A percentile compares a stretch with the other conserved stretches of the same genome.
These are phyloP conservation scores for Eulemur rubriventer DNA, from an alignment of 2,797 vertebrate species.

Conservation along the genomic window DNA sequence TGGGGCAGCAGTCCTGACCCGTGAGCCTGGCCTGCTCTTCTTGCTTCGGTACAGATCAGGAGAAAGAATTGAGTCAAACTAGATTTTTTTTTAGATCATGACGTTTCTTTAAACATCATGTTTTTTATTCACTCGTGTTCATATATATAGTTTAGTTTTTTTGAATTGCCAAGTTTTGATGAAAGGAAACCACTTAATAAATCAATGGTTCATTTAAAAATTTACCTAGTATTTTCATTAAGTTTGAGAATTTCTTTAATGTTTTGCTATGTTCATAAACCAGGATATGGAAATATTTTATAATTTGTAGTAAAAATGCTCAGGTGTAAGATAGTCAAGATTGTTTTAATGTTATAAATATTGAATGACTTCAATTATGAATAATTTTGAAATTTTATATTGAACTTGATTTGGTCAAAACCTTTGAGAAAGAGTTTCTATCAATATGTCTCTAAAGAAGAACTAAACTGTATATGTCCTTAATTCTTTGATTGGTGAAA, in stretches of 20 bases:
- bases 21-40: not conserved
- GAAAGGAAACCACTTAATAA: not conserved
- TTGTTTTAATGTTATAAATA: constrained; percentile 29
- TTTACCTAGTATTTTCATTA: not conserved
- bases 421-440: not conserved
- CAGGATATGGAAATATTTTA: not conserved
- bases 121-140: not conserved
- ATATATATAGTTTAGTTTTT: not conserved
- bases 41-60: not conserved
- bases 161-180: not conserved
- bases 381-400: constrained; percentile 35
- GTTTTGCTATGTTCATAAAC: not conserved
- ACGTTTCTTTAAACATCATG: constrained; percentile 8
- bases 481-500: not conserved
- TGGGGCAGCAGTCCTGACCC: not conserved
- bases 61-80: not conserved
- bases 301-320: not conserved
- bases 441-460: not conserved
- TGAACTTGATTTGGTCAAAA: not conserved
- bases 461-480: not conserved
- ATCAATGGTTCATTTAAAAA: not conserved
- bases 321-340: not conserved
- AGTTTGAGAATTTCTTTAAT: not conserved
- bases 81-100: not conserved
- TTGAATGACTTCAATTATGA: not conserved